phyloP scores from a whole-genome alignment of 92 coral and sea anemone genomes.

The Porites divaricata region DNA sequence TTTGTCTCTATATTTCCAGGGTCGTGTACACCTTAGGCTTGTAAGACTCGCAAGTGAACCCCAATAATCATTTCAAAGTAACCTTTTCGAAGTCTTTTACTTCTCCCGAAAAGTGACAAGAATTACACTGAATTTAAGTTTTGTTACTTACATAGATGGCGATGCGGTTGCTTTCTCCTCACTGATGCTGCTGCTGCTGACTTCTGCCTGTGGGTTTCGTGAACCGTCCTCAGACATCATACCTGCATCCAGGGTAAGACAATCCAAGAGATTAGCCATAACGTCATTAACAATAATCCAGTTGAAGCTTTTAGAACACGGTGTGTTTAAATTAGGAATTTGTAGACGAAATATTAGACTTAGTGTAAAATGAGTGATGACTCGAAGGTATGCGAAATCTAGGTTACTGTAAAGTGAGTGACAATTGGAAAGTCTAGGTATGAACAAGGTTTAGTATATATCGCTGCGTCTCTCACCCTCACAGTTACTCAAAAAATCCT shows the following conservation, averaged over 20 bases:
- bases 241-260: conserved; percentile 7
- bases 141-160: conserved; percentile 28
- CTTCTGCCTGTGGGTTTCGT: not conserved
- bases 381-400: not conserved
- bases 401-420: not conserved
- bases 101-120: not conserved
- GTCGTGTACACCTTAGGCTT: not conserved
- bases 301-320: not conserved
- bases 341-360: not conserved
- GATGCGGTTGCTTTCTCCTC: conserved; percentile 9
- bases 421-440: not conserved
- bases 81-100: too few species aligned
- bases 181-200: not conserved
- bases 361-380: not conserved
- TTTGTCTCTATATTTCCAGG: too few species aligned
- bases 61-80: not conserved
- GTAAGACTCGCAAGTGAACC: not conserved
- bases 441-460: not conserved
- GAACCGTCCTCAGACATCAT: conserved; percentile 29
- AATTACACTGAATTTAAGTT: too few species aligned
- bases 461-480: not conserved
- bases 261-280: not conserved
- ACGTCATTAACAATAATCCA: not conserved
- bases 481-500: not conserved
- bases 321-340: not conserved